These are phyloP conservation scores for Chloroceryle aenea DNA, from an alignment of 2,113 vertebrate genomes.

Conservation along the genomic window DNA sequence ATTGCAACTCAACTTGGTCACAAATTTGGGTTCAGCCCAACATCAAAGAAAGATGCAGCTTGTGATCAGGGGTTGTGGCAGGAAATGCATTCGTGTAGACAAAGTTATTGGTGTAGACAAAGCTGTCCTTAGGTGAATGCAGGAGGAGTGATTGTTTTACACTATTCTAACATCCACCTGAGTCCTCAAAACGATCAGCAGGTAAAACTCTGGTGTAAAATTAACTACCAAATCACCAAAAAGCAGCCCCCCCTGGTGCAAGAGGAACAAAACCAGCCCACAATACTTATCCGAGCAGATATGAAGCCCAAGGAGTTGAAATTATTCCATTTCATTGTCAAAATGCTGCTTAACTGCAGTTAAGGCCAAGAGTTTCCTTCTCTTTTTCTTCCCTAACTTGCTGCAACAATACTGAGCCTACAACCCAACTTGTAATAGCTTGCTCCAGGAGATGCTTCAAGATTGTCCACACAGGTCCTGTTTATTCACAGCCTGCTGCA, in stretches of 20 bases:
- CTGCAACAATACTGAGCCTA: constrained; percentile 6
- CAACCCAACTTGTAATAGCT: constrained; percentile 8
- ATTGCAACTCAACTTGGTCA: neutral
- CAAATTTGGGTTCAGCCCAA: neutral
- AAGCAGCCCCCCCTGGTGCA: neutral
- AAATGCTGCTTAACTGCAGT: neutral
- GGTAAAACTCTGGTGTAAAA: neutral
- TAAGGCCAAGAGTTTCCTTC: neutral
- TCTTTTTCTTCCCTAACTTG: neutral
- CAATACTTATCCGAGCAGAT: neutral
- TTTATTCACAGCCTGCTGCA: neutral
- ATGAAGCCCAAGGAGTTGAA: neutral
- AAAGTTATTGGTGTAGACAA: neutral
- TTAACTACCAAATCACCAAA: neutral
- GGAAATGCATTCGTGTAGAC: neutral
- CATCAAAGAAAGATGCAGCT: neutral
- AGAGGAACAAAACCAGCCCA: neutral
- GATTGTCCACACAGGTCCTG: neutral
- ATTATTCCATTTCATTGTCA: constrained; percentile 15
- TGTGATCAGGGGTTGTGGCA: constrained; percentile 4
- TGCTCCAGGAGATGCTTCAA: constrained; percentile 1
- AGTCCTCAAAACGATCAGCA: neutral
- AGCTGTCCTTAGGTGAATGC: constrained; percentile 5
- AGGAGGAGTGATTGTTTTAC: neutral
- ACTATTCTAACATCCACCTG: neutral